Conservation (phyloP, 2,888 invertebrate species). For the Balanococcus diminutus region DNA sequence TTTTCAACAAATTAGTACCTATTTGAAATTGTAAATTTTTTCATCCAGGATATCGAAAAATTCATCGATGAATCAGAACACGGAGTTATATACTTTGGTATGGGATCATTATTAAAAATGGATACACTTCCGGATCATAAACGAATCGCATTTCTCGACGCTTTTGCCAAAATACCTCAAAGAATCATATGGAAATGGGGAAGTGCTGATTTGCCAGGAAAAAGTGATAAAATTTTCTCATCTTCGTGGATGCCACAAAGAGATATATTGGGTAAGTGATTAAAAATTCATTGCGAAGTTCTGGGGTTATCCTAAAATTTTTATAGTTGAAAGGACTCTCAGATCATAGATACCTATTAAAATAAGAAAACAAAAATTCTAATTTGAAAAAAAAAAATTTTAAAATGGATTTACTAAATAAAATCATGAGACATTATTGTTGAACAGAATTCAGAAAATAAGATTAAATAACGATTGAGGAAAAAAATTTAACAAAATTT, state of each 20-base stretch:
- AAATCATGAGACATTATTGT: no score
- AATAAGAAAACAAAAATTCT: no score
- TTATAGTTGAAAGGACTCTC: no score
- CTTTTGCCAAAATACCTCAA: slow-evolving; percentile 69
- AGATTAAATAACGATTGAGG: no score
- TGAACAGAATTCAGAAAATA: no score
- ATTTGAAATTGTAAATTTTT: neutral
- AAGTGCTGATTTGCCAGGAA: slow-evolving; percentile 63
- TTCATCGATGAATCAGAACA: slow-evolving; percentile 71
- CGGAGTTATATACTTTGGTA: slow-evolving; percentile 76
- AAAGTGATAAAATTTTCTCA: slow-evolving; percentile 58
- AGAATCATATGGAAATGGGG: slow-evolving; percentile 79
- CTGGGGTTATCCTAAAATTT: no score
- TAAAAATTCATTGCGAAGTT: neutral
- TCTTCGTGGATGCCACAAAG: slow-evolving; percentile 75
- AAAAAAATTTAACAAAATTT: no score
- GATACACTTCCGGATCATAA: slow-evolving; percentile 69
- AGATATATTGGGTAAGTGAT: slow-evolving; percentile 71
- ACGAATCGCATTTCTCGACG: slow-evolving; percentile 67
- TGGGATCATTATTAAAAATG: slow-evolving; percentile 76
- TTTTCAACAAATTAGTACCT: neutral
- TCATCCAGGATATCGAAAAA: slow-evolving; percentile 64
- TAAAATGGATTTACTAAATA: no score
- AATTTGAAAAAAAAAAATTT: no score
- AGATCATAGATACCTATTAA: no score